Evolutionary conservation across 2,113 vertebrate genomes (phyloP).

Genomic region (Neogale vison): DNA sequence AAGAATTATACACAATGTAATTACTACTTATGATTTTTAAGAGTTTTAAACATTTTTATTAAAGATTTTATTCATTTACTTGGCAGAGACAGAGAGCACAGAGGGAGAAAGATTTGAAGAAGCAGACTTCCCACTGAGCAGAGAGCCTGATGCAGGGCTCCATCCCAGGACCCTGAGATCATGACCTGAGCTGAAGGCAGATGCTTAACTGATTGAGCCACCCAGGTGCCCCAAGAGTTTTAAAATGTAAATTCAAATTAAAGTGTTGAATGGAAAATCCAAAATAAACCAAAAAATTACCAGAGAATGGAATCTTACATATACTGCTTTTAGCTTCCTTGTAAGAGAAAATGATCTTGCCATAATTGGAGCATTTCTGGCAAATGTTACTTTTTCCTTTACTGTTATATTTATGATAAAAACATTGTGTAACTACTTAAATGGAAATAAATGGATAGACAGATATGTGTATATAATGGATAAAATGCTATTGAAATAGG

Average conservation of each 20-base stretch:
- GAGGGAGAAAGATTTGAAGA: too few species aligned
- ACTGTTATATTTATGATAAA: neutral
- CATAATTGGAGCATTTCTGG: neutral
- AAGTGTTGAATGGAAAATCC: neutral
- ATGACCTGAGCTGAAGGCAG: too few species aligned
- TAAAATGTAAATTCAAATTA: neutral
- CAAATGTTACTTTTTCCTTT: neutral
- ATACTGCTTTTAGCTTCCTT: neutral
- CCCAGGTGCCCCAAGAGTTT: neutral
- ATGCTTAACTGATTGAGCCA: too few species aligned
- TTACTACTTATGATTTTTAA: neutral
- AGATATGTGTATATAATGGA: neutral
- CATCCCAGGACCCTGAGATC: too few species aligned
- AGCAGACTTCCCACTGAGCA: too few species aligned
- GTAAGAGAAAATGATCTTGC: neutral
- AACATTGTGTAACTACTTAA: neutral
- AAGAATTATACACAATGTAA: neutral
- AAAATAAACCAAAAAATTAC: neutral
- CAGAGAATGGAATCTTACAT: neutral
- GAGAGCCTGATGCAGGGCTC: too few species aligned
- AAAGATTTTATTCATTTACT: too few species aligned
- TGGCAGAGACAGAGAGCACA: too few species aligned
- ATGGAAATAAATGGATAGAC: neutral
- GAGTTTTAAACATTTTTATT: neutral
- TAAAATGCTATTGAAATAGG: neutral